Base-by-base conservation (phyloP, 53 echinoderm and acorn worm genomes). In the Arbacia lixula region DNA sequence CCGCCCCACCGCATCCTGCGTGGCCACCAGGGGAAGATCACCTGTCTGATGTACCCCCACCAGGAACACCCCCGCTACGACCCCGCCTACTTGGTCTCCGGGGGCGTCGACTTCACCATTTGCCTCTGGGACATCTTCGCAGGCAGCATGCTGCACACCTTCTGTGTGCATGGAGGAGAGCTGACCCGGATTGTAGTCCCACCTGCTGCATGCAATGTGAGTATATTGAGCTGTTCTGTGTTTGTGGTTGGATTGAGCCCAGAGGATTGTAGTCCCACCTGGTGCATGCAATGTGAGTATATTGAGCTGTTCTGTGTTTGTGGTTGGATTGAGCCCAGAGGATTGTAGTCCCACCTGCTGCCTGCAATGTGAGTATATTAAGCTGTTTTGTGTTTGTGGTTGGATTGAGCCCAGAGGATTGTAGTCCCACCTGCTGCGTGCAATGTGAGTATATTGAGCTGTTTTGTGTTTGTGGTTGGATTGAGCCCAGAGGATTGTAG, bases 281-380 rank as follows among this genome's bases (percentile, higher is more conserved):
- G 99, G 92, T 40, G 88, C 94, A 68, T 99, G 99, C 84, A 99
- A 99, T 86, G 99, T 99, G 69, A 84, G 94, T n/a, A n/a, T n/a
- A n/a, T n/a, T n/a, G n/a, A n/a, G n/a, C n/a, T n/a, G n/a, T n/a
- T n/a, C n/a, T n/a, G n/a, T n/a, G n/a, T n/a, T n/a, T n/a, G n/a
- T n/a, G n/a, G n/a, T n/a, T n/a, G n/a, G n/a, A n/a, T n/a, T n/a
- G n/a, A n/a, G n/a, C n/a, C n/a, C n/a, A n/a, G n/a, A 88, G 92
- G 60, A 92, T 99, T 76, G 86, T 95, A 25, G 89, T 92, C 1
- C 94, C 99, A 32, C 95, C 99, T 21, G 99, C 95, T 40, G 88
- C 94, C 65, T 99, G 99, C 84, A 99, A 99, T 86, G 99, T 99
- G 69, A 84, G 94, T n/a, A n/a, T n/a, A n/a, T n/a, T n/a, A n/a